Conservation (phyloP, 2,113 vertebrate species). For the Chaetorhynchus papuensis region DNA sequence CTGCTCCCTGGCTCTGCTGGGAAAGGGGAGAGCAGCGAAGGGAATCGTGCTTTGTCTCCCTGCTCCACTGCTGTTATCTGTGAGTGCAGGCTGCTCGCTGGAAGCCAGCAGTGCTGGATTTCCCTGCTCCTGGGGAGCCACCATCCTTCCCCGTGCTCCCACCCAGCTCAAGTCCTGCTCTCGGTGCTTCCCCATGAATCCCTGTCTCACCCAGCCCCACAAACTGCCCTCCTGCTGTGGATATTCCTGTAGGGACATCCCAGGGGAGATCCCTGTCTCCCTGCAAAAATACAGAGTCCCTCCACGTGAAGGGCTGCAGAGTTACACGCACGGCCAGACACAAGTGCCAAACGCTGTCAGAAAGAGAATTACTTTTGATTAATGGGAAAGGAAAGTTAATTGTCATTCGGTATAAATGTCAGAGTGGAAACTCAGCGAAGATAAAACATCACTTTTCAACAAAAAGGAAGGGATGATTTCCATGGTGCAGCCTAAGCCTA, state of each 20-base stretch:
- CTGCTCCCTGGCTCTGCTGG: background rate
- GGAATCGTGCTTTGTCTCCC: background rate
- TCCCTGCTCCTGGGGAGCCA: fast-evolving
- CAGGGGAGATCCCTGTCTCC: background rate
- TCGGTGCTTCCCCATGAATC: fast-evolving
- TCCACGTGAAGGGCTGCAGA: background rate
- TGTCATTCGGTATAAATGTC: slow-evolving; percentile 33
- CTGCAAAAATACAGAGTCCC: background rate
- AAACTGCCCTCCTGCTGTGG: background rate
- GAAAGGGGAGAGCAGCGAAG: background rate
- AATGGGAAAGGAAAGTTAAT: slow-evolving; percentile 25
- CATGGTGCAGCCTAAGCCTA: background rate
- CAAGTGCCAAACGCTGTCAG: background rate
- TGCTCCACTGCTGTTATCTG: background rate
- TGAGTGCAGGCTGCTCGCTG: background rate
- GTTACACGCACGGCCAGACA: background rate
- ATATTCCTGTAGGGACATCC: fast-evolving
- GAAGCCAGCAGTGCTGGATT: background rate
- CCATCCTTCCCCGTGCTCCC: background rate
- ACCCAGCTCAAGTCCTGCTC: background rate
- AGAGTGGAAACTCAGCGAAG: slow-evolving; percentile 19
- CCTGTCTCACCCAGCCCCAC: background rate
- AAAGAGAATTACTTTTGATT: slow-evolving; percentile 42
- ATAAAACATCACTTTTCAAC: background rate
- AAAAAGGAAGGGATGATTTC: slow-evolving; percentile 1